Conservation (phyloP, 2,888 invertebrate genomes). For the Globia sparganii region DNA sequence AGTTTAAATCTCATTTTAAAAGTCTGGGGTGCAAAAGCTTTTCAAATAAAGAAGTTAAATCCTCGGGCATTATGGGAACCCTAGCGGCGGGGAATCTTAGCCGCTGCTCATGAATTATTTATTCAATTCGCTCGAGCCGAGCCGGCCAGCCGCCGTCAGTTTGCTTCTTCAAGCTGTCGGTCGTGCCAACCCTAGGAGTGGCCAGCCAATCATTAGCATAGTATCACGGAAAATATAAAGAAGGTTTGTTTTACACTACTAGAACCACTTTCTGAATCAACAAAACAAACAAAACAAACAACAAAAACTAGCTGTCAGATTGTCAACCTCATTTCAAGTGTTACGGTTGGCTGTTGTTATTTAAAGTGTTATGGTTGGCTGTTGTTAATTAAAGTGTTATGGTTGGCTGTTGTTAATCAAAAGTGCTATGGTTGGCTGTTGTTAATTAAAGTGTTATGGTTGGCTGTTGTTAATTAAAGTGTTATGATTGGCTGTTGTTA, state of each 20-base stretch:
- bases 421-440: not conserved
- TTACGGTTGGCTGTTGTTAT: not conserved
- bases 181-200: constrained; percentile 46
- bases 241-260: constrained; percentile 25
- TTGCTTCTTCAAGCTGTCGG: constrained; percentile 67
- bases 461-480: not conserved
- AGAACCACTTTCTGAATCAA: not conserved
- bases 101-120: constrained; percentile 67
- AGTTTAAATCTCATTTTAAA: constrained; percentile 45
- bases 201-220: constrained; percentile 58
- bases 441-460: not conserved
- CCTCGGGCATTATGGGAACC: constrained; percentile 50
- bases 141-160: constrained; percentile 58
- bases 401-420: not conserved
- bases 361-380: not conserved
- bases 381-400: not conserved
- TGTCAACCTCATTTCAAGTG: not conserved
- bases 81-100: constrained; percentile 59
- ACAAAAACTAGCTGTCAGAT: not conserved
- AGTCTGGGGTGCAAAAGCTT: constrained; percentile 51
- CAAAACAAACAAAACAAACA: too few species aligned
- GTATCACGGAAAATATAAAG: constrained; percentile 21
- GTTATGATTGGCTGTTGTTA: constrained; percentile 3
- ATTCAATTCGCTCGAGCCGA: constrained; percentile 64
- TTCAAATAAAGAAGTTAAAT: constrained; percentile 65